Conservation (phyloP, 2,113 vertebrate species). For the Prolemur simus region DNA sequence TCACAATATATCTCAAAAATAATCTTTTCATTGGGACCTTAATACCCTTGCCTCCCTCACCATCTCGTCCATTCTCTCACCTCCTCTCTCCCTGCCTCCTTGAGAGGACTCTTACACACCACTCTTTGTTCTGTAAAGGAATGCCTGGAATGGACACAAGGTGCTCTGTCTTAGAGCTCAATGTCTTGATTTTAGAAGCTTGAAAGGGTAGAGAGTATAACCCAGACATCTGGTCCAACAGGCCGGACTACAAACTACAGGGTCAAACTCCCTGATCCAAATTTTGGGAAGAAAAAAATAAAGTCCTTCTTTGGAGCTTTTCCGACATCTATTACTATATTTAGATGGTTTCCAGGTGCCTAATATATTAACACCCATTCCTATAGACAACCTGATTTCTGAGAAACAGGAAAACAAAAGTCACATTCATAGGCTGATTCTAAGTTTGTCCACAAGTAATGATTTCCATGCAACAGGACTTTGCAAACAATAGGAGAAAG, state of each 20-base stretch:
- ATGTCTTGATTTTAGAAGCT: slow-evolving; percentile 26
- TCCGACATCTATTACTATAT: neutral
- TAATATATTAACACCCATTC: neutral
- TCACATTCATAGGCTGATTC: neutral
- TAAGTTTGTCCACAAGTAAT: neutral
- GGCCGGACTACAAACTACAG: neutral
- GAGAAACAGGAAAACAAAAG: slow-evolving; percentile 25
- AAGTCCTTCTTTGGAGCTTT: neutral
- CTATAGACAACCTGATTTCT: slow-evolving; percentile 8
- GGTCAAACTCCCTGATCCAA: neutral
- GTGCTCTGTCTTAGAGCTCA: slow-evolving; percentile 28
- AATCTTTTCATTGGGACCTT: neutral
- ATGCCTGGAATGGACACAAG: slow-evolving; percentile 63
- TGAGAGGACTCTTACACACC: neutral
- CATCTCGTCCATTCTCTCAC: neutral
- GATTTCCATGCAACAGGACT: neutral
- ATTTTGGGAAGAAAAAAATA: neutral
- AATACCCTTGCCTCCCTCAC: neutral
- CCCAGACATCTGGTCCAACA: neutral
- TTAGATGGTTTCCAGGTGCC: neutral
- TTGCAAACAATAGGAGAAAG: neutral
- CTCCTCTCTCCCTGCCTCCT: neutral
- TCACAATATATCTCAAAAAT: neutral
- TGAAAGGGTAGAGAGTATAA: neutral
- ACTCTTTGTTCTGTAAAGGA: slow-evolving; percentile 54